phyloP scores from a whole-genome alignment of 2,888 invertebrate species.

The Acanthacorydalis orientalis region DNA sequence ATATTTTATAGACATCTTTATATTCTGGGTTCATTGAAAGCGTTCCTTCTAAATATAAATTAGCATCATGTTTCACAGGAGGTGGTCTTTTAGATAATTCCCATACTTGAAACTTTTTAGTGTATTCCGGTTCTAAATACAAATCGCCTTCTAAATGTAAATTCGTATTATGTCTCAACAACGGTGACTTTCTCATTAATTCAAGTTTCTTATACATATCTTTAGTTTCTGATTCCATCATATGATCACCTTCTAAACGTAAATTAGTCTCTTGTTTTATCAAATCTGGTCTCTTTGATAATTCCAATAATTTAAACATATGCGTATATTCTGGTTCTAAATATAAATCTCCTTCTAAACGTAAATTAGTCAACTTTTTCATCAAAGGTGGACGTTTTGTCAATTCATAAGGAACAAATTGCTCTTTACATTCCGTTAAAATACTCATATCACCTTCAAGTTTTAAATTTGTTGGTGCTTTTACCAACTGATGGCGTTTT shows the following conservation, averaged over 20 bases:
- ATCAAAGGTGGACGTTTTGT: conserved; percentile 25
- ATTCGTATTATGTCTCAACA: conserved; percentile 26
- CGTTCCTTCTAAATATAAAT: conserved; percentile 32
- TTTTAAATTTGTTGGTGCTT: conserved; percentile 27
- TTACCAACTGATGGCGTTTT: conserved; percentile 25
- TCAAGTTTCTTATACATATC: conserved; percentile 18
- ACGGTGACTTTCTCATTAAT: conserved; percentile 24
- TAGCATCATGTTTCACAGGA: conserved; percentile 24
- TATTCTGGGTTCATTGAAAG: conserved; percentile 28
- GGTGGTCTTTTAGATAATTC: conserved; percentile 25
- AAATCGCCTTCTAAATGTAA: conserved; percentile 31
- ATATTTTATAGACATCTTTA: conserved; percentile 17
- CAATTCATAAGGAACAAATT: conserved; percentile 26
- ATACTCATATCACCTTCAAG: conserved; percentile 27
- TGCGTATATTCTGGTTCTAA: conserved; percentile 27
- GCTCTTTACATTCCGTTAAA: conserved; percentile 26
- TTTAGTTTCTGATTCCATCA: conserved; percentile 21
- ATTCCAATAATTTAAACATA: background rate
- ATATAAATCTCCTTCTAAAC: conserved; percentile 29
- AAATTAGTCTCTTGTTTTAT: conserved; percentile 27
- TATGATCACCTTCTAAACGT: conserved; percentile 29
- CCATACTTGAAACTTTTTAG: conserved; percentile 25
- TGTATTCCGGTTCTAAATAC: conserved; percentile 24
- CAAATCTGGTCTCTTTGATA: conserved; percentile 20
- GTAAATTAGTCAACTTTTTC: conserved; percentile 26